phyloP scores from a whole-genome alignment of 2,888 invertebrate species.

The Acanthosepion pharaonis region DNA sequence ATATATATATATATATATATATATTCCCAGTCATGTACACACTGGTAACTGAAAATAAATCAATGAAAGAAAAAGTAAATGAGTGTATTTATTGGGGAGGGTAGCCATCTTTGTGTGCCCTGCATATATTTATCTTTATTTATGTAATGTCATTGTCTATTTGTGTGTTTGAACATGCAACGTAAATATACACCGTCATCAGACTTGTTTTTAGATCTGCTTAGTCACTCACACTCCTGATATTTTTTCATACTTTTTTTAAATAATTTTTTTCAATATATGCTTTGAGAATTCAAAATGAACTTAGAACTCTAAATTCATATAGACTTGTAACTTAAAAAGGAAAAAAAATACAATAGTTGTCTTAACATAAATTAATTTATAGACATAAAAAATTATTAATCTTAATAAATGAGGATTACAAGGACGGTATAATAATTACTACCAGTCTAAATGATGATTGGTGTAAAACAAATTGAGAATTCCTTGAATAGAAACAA shows the following conservation, averaged over 20 bases:
- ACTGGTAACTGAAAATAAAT: neutral
- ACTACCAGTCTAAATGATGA: no score
- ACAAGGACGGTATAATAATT: no score
- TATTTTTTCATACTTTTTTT: neutral
- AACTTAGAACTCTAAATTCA: neutral
- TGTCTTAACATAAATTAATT: no score
- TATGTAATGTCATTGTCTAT: conserved; percentile 33
- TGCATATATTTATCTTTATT: conserved; percentile 18
- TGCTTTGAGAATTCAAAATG: neutral
- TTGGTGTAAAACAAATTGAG: no score
- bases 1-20: no score
- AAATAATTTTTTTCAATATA: neutral
- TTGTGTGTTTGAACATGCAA: neutral
- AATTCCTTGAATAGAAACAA: no score
- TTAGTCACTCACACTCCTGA: neutral
- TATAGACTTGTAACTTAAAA: neutral
- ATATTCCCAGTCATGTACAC: neutral
- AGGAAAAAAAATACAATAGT: no score
- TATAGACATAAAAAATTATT: no score
- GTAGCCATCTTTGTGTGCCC: neutral
- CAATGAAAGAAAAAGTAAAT: neutral
- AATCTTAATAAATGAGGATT: no score
- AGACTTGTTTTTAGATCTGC: neutral
- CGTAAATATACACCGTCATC: neutral
- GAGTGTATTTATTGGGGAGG: neutral